Base-by-base conservation (phyloP, 2,888 invertebrate genomes). In the Pollenia labialis region DNA sequence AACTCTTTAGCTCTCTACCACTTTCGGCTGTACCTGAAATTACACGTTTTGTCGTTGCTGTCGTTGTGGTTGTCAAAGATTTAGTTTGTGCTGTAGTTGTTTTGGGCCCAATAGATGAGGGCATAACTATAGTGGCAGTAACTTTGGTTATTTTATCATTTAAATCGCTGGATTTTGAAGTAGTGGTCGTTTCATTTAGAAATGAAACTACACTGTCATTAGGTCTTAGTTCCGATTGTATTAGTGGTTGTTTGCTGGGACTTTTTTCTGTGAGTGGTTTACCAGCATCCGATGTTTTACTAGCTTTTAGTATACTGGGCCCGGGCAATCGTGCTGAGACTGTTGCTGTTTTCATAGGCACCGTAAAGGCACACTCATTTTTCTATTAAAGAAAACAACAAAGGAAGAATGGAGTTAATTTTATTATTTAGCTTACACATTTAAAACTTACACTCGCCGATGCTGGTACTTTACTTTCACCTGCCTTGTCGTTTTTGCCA, bases 301-400 rank as follows among this genome's bases (percentile, higher is more conserved):
- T 89, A 52, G 71, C 87, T 92, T 95, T 95, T 23, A 94, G 89
- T 89, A 94, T 93, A 87, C 94, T 94, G 9, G 93, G 92, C 54
- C 94, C 93, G 16, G 94, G 91, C 42, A 90, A 69, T 66, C 89
- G 89, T 42, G 89, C 84, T 0, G 91, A 88, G 0, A 89, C 77
- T 12, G 83, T 81, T 42, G 89, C 85, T 11, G 88, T 88, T 79
- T 87, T 89, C 8, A 89, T 89, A 8, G 89, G 88, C 40, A 90
- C 89, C 1, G 92, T 88, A 89, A 94, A 88, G 64, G 89, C 93
- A 74, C 92, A 93, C 89, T 94, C 94, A 18, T 87, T 93, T 88
- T 89, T 93, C 94, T 92, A 52, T 8, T 68, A 14, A 50, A 56
- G 42, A 23, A 71, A 79, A 56, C 10, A 69, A 16, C 32, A 32